Conservation (phyloP, 2,888 invertebrate species). For the Orthosia cruda region DNA sequence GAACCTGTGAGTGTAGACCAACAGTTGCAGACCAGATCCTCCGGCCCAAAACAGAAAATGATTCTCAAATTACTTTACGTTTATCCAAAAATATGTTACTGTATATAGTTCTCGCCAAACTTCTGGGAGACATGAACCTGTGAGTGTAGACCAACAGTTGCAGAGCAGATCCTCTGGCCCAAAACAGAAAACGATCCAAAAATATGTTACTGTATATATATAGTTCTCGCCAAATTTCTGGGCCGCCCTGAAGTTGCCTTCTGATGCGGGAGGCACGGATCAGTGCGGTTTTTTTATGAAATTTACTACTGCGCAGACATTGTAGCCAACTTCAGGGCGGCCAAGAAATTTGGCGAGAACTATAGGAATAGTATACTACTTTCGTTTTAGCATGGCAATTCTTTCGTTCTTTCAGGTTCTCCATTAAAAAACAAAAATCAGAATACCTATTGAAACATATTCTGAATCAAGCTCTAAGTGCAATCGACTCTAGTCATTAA, state of each 20-base stretch:
- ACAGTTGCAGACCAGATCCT: neutral
- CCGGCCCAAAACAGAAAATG: neutral
- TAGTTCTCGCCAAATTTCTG: slow-evolving; percentile 64
- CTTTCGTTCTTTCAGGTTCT: neutral
- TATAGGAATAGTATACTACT: neutral
- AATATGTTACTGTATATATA: neutral
- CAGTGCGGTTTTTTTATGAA: too few species aligned
- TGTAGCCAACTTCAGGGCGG: too few species aligned
- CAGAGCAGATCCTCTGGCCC: neutral
- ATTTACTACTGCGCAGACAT: too few species aligned
- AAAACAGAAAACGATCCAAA: neutral
- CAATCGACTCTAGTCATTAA: slow-evolving; percentile 1
- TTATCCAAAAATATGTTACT: neutral
- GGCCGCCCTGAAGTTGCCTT: slow-evolving; percentile 70
- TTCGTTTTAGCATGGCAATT: neutral
- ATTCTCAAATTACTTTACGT: slow-evolving; percentile 2
- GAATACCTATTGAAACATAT: neutral
- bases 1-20: slow-evolving; percentile 74
- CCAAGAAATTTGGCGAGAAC: too few species aligned
- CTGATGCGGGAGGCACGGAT: too few species aligned
- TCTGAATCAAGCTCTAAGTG: slow-evolving; percentile 7
- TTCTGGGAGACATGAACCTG: slow-evolving; percentile 87
- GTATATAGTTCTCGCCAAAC: neutral
- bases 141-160: slow-evolving; percentile 68
- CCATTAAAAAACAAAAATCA: neutral